These are phyloP conservation scores for Saiga tatarica DNA, from an alignment of 2,113 vertebrate species.

Conservation along the genomic window DNA sequence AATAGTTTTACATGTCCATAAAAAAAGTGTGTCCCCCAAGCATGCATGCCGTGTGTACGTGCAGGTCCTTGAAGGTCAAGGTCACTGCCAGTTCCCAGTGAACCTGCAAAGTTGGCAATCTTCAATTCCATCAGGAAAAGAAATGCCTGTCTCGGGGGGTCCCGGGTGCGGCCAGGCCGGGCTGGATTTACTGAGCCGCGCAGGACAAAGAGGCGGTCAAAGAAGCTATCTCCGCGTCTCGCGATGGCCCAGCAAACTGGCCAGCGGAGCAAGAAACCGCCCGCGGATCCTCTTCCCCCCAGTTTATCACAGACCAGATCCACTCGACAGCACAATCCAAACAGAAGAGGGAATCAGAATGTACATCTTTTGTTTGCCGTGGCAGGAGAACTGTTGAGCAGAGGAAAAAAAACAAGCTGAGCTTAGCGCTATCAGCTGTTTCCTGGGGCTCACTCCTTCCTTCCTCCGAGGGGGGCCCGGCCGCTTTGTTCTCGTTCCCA, in stretches of 20 bases:
- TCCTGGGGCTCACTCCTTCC: slow-evolving; percentile 84
- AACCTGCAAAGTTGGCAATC: neutral
- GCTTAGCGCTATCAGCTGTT: slow-evolving; percentile 86
- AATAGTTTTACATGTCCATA: neutral
- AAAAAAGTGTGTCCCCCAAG: neutral
- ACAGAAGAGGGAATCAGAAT: slow-evolving; percentile 83
- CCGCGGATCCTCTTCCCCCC: slow-evolving; percentile 73
- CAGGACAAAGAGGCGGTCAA: neutral
- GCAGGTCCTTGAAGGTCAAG: neutral
- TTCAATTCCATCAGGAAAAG: neutral
- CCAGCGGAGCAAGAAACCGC: slow-evolving; percentile 24
- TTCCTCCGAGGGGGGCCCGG: slow-evolving; percentile 86
- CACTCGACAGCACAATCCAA: slow-evolving; percentile 81
- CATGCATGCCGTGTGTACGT: rapidly evolving
- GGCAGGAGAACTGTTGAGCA: slow-evolving; percentile 88
- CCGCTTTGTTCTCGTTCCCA: slow-evolving; percentile 86
- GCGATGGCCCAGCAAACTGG: slow-evolving; percentile 7
- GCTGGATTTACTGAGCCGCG: neutral
- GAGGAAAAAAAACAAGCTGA: slow-evolving; percentile 84
- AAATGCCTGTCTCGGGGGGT: neutral
- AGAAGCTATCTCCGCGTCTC: neutral
- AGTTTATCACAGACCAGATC: slow-evolving; percentile 78
- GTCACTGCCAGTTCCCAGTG: neutral
- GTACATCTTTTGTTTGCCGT: slow-evolving; percentile 87
- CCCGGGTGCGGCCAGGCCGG: neutral